Evolutionary conservation across 2,888 invertebrate species (phyloP).

Genomic region (Cataglyphis livida): DNA sequence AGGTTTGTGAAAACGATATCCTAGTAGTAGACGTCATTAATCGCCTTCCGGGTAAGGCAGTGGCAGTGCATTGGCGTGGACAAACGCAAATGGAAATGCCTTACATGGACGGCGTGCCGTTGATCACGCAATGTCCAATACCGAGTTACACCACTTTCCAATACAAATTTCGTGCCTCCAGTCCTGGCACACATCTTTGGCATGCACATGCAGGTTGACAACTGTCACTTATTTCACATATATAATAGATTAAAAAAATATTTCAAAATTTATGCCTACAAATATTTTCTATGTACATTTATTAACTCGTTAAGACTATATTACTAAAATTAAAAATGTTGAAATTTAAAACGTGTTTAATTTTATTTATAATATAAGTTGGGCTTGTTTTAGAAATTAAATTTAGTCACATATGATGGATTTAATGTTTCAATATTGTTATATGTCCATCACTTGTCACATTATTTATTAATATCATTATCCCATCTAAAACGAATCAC

Average conservation of each 20-base stretch:
- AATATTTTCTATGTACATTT: not conserved
- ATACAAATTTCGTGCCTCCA: slow-evolving; percentile 90
- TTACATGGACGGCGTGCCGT: slow-evolving; percentile 92
- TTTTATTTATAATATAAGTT: not conserved
- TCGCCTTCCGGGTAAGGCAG: slow-evolving; percentile 89
- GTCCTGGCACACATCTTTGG: slow-evolving; percentile 91
- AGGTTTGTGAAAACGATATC: slow-evolving; percentile 91
- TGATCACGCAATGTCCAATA: slow-evolving; percentile 93
- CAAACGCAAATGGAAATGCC: slow-evolving; percentile 88
- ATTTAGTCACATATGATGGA: not conserved
- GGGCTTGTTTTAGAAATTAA: not conserved
- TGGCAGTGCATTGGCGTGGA: slow-evolving; percentile 93
- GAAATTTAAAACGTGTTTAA: not conserved
- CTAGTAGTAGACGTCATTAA: slow-evolving; percentile 91
- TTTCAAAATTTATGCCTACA: not conserved
- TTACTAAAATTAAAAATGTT: not conserved
- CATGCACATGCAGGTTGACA: slow-evolving; percentile 88
- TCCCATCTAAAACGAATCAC: not conserved
- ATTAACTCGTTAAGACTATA: not conserved
- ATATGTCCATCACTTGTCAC: no score
- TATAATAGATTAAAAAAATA: not conserved
- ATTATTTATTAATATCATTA: slow-evolving; percentile 9
- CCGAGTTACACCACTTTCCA: slow-evolving; percentile 89
- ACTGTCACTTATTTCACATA: not conserved
- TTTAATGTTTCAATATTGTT: not conserved